Percentiles rank a stretch among this genome's conserved stretches.
phyloP scores from a whole-genome alignment of 1,140 invertebrate species.

The Cyrtorhinus lividipennis region DNA sequence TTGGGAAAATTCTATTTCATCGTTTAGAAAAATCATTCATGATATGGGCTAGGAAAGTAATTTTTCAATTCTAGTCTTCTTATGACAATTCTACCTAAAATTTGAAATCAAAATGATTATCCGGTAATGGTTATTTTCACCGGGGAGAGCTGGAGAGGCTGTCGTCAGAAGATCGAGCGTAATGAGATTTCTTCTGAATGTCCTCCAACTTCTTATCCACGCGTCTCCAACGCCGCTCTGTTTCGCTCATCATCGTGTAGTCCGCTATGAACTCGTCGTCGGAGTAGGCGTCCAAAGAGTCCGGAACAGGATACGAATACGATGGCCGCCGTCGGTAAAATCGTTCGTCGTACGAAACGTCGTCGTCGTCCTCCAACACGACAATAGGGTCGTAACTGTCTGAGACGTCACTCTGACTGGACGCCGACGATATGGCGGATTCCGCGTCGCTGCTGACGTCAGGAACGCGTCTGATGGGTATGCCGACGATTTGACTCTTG shows the following conservation, averaged over 20 bases:
- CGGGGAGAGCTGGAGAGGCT: neutral
- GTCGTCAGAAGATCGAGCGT: neutral
- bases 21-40: too few species aligned
- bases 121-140: neutral
- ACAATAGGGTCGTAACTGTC: neutral
- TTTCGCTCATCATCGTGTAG: slow-evolving; percentile 1
- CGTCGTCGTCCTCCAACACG: neutral
- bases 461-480: too few species aligned
- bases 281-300: neutral
- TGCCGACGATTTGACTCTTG: neutral
- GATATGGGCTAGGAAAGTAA: too few species aligned
- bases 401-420: neutral
- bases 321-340: neutral
- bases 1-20: too few species aligned
- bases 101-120: too few species aligned
- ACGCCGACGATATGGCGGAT: neutral
- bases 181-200: neutral
- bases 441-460: neutral
- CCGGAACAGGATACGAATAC: neutral
- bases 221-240: neutral
- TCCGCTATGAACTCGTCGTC: neutral
- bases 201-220: neutral
- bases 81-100: too few species aligned
- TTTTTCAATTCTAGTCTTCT: too few species aligned
- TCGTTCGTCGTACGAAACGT: neutral